Conservation (phyloP, 1,140 invertebrate species). For the Trichogramma pretiosum region DNA sequence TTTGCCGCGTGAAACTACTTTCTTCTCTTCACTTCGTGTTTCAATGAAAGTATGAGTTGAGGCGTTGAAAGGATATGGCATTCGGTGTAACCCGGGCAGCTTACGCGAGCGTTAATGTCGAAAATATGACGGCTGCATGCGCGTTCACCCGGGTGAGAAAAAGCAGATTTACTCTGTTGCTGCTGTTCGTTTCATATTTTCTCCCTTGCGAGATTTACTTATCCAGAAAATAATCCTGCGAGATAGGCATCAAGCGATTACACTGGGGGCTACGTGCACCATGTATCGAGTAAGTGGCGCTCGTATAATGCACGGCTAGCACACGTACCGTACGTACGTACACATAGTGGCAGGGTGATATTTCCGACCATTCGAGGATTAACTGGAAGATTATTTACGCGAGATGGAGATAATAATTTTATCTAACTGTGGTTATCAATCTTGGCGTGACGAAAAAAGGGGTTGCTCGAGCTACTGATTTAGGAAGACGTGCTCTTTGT, state of each 20-base stretch:
- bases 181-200: conserved; percentile 28
- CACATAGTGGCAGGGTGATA: too few species aligned
- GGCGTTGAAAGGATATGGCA: conserved; percentile 1
- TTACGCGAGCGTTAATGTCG: conserved; percentile 13
- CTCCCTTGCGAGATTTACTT: conserved; percentile 32
- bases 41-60: conserved; percentile 8
- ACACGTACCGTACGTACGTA: too few species aligned
- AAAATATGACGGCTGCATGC: not conserved
- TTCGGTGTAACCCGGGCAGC: conserved; percentile 11
- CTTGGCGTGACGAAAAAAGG: conserved; percentile 32
- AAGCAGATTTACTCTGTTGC: conserved; percentile 1
- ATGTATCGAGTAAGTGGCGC: conserved; percentile 7
- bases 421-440: conserved; percentile 40
- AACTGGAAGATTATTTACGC: conserved; percentile 44
- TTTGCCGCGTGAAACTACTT: too few species aligned
- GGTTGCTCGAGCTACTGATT: too few species aligned
- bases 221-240: conserved; percentile 43
- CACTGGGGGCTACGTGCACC: too few species aligned
- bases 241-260: too few species aligned
- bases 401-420: conserved; percentile 43
- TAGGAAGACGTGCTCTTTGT: too few species aligned
- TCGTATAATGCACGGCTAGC: too few species aligned
- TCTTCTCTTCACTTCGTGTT: too few species aligned
- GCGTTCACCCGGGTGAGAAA: not conserved
- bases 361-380: too few species aligned